Evolutionary conservation across 1,140 invertebrate genomes (phyloP), one percentile per base, ranked within the genome.

Genomic region (Trichonephila clavipes): DNA sequence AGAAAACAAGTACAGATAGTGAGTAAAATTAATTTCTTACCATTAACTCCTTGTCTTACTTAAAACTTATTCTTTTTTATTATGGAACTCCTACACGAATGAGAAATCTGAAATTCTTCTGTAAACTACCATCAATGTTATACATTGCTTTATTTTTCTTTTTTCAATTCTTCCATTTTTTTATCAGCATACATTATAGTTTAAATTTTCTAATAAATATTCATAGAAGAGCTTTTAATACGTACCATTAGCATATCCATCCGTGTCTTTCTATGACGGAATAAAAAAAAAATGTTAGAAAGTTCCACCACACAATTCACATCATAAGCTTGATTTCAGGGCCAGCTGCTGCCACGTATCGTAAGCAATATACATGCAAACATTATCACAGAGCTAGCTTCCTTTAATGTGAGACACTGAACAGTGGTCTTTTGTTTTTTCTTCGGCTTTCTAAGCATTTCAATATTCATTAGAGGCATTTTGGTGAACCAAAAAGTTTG

Each of bases 161-260:
- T 34, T 14, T 16, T 77, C 5, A 19, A 5, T 77, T 34, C 18
- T 7, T 77, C 2, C 16, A 12, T 40, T 34, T 34, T 77, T 28
- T 4, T 28, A 10, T 0, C 69, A 21, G 62, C 14, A n/a, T 51
- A 51, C 16, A 66, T 24, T 44, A 24, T 8, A 89, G 44, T 89
- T 89, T 58, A 59, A 89, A 89, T 89, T 24, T 51, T 19, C 51
- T 89, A n/a, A 89, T 89, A 77, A 89, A 89, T 89, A 89, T 89
- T 89, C 66, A 72, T 89, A 64, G 12, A 40, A 62, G 58, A 51
- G 51, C 21, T 34, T 64, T 40, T 44, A 28, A 87, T 34, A 58
- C 44, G 16, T 14, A 12, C 28, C 58, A 89, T 89, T 89, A 77
- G 66, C 88, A 72, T 89, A 89, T 77, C 19, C 28, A 88, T 88